phyloP scores from a whole-genome alignment of 2,888 invertebrate genomes.

The Eristalis arbustorum region DNA sequence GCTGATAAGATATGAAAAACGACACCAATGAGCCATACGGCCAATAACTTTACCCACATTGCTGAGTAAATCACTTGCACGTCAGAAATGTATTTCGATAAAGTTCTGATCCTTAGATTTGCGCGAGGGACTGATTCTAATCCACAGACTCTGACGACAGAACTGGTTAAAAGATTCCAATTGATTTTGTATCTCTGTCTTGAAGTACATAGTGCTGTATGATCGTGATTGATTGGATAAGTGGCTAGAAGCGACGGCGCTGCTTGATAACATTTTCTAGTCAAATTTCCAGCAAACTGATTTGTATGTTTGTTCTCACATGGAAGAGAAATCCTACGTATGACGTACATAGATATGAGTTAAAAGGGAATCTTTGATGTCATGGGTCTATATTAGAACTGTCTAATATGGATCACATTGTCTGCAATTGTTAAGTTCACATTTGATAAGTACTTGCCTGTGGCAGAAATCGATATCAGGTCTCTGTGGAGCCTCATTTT shows the following conservation, averaged over 20 bases:
- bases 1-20: slow-evolving; percentile 32
- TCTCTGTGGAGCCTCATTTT: no score
- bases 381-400: neutral
- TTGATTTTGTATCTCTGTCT: slow-evolving; percentile 1
- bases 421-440: no score
- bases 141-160: slow-evolving; percentile 18
- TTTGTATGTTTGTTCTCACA: neutral
- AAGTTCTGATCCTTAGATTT: slow-evolving; percentile 1
- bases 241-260: neutral
- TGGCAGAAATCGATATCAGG: no score
- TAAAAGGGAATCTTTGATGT: neutral
- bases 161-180: neutral
- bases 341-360: neutral
- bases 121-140: slow-evolving; percentile 9
- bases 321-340: neutral
- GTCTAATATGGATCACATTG: no score
- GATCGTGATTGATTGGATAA: neutral
- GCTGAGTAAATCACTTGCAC: slow-evolving; percentile 1
- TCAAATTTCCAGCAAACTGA: neutral
- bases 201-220: neutral
- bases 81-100: slow-evolving; percentile 13
- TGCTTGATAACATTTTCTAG: neutral
- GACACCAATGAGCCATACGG: slow-evolving; percentile 3
- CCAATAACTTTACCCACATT: slow-evolving; percentile 12
- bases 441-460: no score